These are phyloP conservation scores for Noctua fimbriata DNA, from an alignment of 2,888 invertebrate species.

Conservation along the genomic window DNA sequence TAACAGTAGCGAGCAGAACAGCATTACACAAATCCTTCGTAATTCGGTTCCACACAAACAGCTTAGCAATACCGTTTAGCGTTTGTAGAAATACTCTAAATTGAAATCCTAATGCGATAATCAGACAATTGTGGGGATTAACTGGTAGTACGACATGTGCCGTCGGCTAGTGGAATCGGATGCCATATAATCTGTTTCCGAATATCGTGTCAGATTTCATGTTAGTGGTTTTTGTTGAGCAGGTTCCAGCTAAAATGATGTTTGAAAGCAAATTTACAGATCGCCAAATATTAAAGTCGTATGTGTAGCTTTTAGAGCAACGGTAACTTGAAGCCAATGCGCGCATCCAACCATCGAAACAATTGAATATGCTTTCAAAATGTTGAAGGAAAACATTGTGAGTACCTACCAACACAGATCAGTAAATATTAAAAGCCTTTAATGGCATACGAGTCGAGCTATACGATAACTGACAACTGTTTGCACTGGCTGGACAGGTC, in stretches of 20 bases:
- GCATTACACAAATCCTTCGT: constrained; percentile 23
- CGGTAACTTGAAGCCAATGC: neutral
- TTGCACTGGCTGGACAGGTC: no score
- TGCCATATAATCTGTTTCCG: neutral
- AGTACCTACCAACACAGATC: neutral
- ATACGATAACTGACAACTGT: no score
- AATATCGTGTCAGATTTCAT: neutral
- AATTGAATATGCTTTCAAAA: neutral
- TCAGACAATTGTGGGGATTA: constrained; percentile 7
- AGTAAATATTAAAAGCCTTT: no score
- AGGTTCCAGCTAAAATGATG: neutral
- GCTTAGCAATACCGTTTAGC: constrained; percentile 27
- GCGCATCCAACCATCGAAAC: neutral
- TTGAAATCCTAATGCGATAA: constrained; percentile 42
- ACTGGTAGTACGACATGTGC: neutral
- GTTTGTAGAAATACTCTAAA: constrained; percentile 15
- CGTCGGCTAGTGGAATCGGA: neutral
- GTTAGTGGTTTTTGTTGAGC: neutral
- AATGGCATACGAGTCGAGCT: no score
- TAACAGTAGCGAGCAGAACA: neutral
- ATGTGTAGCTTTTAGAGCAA: neutral
- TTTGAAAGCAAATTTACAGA: neutral
- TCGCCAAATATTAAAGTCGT: neutral
- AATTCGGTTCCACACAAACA: constrained; percentile 22
- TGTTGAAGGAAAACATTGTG: neutral